Base-by-base conservation (phyloP, 1,140 invertebrate species). In the Drosophila persimilis region DNA sequence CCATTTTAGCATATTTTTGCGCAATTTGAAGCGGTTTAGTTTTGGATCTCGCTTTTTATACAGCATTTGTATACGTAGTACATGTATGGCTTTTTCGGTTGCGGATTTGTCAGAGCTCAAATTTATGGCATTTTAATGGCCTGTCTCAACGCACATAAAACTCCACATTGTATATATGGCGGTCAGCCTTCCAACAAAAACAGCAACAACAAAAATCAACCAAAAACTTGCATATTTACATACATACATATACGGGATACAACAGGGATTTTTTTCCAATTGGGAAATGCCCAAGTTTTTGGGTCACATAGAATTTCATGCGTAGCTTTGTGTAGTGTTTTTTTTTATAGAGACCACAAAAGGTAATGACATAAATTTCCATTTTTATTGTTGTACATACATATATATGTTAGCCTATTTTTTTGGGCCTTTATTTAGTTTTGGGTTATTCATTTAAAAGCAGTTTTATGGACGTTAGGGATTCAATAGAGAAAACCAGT, bases 81-180 rank as follows among this genome's bases (percentile, higher is more conserved):
- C 44, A 43, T 29, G 39, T 20, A 35, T 29, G 26, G n/a, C 26
- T 44, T 43, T 26, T 58, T 31, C 53, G 52, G 35, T 9, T 50
- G 58, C 54, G 73, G 64, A 86, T 86, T 86, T 85, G 77, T 75
- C 73, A 61, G 70, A 74, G 81, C 75, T 74, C 45, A 69, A 57
- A 85, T 85, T 86, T 80, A 86, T 80, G 81, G 73, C 69, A 77
- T 86, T 85, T 80, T 85, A 86, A 85, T 85, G 77, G 81, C 80
- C 70, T 62, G 72, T 66, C 67, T 52, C 53, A 69, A 50, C 70
- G 70, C 69, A 47, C 62, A 69, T 84, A 79, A 67, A 84, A 79
- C 70, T 80, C 43, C 55, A 76, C 63, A 78, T 74, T 83, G 70
- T 77, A 63, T 59, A 65, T 67, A 63, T 59, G 71, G 60, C 61